Base-by-base conservation (phyloP, 2,888 invertebrate genomes). In the Lamproptera curius region DNA sequence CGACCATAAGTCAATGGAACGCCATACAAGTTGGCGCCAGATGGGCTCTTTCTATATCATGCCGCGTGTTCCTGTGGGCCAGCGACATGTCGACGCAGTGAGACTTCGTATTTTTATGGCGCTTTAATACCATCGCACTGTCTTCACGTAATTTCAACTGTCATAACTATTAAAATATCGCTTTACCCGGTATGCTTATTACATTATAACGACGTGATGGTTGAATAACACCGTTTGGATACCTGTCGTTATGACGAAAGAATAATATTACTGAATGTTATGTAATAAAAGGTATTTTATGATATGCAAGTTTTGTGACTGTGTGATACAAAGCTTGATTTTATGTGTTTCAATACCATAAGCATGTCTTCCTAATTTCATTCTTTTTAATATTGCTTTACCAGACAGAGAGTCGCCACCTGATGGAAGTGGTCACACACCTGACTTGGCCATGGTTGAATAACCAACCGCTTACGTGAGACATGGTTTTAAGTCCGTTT, bases 1-100 rank as follows among this genome's bases (percentile, higher is more conserved):
- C 64, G 68, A 68, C 69, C 67, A 82, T 87, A 85, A 84, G 82
- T 86, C 86, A 85, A 82, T 70, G 64, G 73, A 76, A 76, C 80
- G 77, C 78, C 70, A 74, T 66, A 56, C 63, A 62, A 63, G 52
- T 55, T 55, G 63, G 63, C 66, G 65, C 65, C 67, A 62, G 51
- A 52, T 54, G 57, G 55, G 44, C 57, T 50, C 55, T 44, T 39
- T 61, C 61, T 68, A 68, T 68, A 73, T 75, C 73, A 73, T 70
- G 64, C 63, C 59, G 59, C 61, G 65, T 65, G 61, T 60, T 63
- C 61, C 61, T 54, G 3, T 61, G 60, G 68, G 67, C 76, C 73
- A 75, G 69, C 59, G 64, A 73, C 80, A 71, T 77, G 76, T 80
- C 75, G 65, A 66, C 74, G 59, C 76, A 70, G 76, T 69, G 64